A percentile compares a stretch with the other conserved stretches of the same genome.
Evolutionary conservation across 2,888 invertebrate genomes (phyloP).

Genomic region (Alsophila aescularia): DNA sequence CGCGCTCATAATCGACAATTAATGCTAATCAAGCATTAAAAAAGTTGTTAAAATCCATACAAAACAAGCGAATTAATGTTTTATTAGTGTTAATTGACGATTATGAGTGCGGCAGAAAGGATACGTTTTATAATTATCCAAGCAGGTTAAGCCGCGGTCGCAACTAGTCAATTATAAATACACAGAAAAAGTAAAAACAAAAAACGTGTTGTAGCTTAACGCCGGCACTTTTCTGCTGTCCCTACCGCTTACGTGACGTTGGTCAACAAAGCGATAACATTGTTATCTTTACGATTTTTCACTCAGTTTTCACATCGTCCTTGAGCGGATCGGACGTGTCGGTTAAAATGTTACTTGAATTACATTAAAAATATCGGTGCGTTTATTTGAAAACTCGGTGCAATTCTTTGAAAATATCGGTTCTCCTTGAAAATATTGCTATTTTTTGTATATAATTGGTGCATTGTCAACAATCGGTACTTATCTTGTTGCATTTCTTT

Average conservation of each 20-base stretch:
- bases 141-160: too few relatives aligned
- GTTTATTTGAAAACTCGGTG: neutral
- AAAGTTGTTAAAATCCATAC: too few relatives aligned
- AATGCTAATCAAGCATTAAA: too few relatives aligned
- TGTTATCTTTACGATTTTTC: constrained; percentile 44
- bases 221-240: constrained; percentile 29
- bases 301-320: constrained; percentile 45
- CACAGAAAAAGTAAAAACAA: neutral
- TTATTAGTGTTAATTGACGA: too few relatives aligned
- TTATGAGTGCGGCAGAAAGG: too few relatives aligned
- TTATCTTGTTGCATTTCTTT: neutral
- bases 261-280: constrained; percentile 38
- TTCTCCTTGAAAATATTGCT: neutral
- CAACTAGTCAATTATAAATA: neutral
- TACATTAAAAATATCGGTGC: neutral
- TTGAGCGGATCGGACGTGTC: constrained; percentile 18
- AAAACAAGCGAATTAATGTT: too few relatives aligned
- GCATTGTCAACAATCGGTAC: neutral
- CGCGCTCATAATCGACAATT: too few relatives aligned
- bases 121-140: too few relatives aligned
- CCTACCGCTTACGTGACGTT: constrained; percentile 38
- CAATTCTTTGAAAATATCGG: neutral
- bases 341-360: neutral
- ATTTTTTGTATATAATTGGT: too few relatives aligned
- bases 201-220: neutral